Evolutionary conservation across 2,113 vertebrate genomes (phyloP).

Genomic region (Oxyruncus cristatus): DNA sequence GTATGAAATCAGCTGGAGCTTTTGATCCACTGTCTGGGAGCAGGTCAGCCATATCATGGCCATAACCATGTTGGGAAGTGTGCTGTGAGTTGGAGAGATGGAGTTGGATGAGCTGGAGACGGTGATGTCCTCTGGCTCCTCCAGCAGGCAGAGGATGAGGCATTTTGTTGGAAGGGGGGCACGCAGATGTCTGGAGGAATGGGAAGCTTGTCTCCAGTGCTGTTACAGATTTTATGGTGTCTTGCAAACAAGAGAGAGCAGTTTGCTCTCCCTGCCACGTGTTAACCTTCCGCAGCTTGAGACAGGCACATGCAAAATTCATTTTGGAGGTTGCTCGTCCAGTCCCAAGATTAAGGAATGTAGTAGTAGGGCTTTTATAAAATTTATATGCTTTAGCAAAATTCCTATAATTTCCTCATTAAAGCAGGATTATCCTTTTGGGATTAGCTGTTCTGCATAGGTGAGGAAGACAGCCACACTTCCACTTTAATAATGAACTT

Average conservation of each 20-base stretch:
- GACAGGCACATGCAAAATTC: not conserved
- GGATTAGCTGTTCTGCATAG: constrained; percentile 12
- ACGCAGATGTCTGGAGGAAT: not conserved
- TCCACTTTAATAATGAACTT: not conserved
- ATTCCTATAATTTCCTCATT: constrained; percentile 1
- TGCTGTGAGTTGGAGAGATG: not conserved
- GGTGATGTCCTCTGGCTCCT: not conserved
- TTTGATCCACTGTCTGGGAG: not conserved
- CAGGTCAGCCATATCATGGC: not conserved
- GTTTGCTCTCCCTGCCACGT: not conserved
- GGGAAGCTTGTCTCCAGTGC: not conserved
- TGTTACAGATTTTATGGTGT: not conserved
- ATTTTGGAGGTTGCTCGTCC: not conserved
- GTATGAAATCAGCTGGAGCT: not conserved
- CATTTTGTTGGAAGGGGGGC: not conserved
- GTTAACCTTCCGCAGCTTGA: not conserved
- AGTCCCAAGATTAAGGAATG: not conserved
- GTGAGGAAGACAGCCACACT: not conserved
- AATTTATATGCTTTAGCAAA: constrained; percentile 6
- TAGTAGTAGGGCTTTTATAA: not conserved
- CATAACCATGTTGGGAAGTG: not conserved
- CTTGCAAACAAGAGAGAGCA: not conserved
- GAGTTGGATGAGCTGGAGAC: not conserved
- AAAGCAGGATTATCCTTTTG: constrained; percentile 26
- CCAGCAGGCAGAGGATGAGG: not conserved